Conservation (phyloP, 92 coral and sea anemone genomes). For the Metridium senile region DNA sequence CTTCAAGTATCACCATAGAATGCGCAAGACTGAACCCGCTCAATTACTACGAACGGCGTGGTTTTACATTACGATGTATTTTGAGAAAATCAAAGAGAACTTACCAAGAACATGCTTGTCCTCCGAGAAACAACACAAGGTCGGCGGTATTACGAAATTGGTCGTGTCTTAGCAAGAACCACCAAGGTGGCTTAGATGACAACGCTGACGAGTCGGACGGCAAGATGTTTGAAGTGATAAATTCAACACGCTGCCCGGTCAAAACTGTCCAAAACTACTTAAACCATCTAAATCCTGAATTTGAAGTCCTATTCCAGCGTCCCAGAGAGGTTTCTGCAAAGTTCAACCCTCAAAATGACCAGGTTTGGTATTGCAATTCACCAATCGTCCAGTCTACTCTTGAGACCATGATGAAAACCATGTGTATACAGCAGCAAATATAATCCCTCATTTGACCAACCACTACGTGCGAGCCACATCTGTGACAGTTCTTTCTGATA, state of each 20-base stretch:
- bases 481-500: conserved; percentile 47
- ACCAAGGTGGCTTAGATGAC: conserved; percentile 50
- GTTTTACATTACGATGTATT: conserved; percentile 66
- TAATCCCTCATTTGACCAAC: conserved; percentile 40
- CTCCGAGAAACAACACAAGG: conserved; percentile 52
- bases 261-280: conserved; percentile 50
- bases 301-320: conserved; percentile 32
- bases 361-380: conserved; percentile 35
- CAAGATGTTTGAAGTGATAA: conserved; percentile 41
- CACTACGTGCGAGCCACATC: conserved; percentile 58
- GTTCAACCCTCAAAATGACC: conserved; percentile 44
- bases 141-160: conserved; percentile 41
- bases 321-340: conserved; percentile 32
- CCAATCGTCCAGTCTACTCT: conserved; percentile 37
- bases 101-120: conserved; percentile 48
- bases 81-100: conserved; percentile 59
- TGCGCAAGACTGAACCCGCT: neutral
- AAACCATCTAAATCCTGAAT: conserved; percentile 32
- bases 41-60: conserved; percentile 41
- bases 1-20: no score
- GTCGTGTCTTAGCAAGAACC: conserved; percentile 39
- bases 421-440: conserved; percentile 41
- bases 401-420: conserved; percentile 41
- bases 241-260: conserved; percentile 54
- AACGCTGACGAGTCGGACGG: conserved; percentile 45